Percentiles rank a stretch among this genome's conserved stretches.
Evolutionary conservation across 2,888 invertebrate species (phyloP).

Genomic region (Thyatira batis): DNA sequence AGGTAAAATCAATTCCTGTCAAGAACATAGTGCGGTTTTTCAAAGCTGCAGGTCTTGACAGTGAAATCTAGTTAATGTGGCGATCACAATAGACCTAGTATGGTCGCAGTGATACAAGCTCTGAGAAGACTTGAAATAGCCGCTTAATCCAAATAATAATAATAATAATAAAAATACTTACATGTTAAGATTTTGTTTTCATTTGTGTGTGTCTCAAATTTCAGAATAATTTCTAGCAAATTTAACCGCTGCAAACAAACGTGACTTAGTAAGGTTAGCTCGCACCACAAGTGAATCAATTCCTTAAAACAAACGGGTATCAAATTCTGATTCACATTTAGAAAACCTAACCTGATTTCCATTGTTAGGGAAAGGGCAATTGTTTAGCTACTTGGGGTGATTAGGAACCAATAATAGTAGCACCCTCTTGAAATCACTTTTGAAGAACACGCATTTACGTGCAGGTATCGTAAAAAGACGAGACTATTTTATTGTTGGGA

Average conservation of each 20-base stretch:
- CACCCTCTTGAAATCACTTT: conserved; percentile 57
- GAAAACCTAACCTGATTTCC: conserved; percentile 36
- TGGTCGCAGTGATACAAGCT: too few relatives aligned
- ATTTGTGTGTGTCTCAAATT: neutral
- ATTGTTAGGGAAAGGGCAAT: conserved; percentile 29
- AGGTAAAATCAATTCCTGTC: too few relatives aligned
- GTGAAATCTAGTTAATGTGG: too few relatives aligned
- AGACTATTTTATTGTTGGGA: conserved; percentile 70
- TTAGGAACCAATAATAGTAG: conserved; percentile 28
- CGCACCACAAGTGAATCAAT: neutral
- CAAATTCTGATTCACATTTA: conserved; percentile 31
- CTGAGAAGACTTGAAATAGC: too few relatives aligned
- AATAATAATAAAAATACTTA: too few relatives aligned
- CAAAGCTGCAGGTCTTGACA: too few relatives aligned
- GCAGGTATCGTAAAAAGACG: conserved; percentile 69
- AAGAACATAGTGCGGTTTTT: too few relatives aligned
- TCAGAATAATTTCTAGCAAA: neutral
- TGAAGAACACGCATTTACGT: conserved; percentile 54
- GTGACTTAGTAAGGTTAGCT: neutral
- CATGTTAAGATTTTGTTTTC: too few relatives aligned
- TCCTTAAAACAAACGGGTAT: conserved; percentile 12
- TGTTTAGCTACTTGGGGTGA: conserved; percentile 17
- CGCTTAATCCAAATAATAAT: too few relatives aligned
- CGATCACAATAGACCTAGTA: too few relatives aligned
- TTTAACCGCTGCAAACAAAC: neutral